These are phyloP conservation scores for Gallinago nigripennis DNA, from an alignment of 2,797 vertebrate genomes.

Conservation along the genomic window DNA sequence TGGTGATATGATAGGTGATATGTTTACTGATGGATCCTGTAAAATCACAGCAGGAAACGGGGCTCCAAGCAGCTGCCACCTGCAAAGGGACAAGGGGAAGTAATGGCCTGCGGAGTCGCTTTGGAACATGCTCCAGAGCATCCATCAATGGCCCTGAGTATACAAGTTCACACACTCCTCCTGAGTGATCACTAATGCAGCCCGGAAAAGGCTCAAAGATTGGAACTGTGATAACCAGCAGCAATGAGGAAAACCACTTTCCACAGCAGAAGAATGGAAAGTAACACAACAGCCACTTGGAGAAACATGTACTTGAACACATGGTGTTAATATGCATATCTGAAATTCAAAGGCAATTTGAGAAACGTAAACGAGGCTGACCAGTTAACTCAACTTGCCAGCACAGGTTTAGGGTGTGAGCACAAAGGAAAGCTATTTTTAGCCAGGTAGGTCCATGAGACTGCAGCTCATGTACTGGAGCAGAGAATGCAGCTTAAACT, in stretches of 20 bases:
- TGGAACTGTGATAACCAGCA: neutral
- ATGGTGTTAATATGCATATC: accelerated
- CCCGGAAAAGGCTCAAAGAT: neutral
- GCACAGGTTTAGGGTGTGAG: neutral
- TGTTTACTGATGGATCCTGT: neutral
- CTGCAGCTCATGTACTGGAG: neutral
- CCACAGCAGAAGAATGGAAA: neutral
- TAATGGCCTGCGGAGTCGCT: neutral
- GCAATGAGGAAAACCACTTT: neutral
- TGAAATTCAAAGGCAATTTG: neutral
- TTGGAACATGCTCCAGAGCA: neutral
- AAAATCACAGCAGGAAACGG: neutral
- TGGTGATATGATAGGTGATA: neutral
- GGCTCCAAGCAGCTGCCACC: neutral
- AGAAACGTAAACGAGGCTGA: neutral
- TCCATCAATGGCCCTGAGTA: neutral
- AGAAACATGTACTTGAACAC: neutral
- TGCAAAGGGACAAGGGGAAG: neutral
- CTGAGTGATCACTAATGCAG: neutral
- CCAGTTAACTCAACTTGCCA: neutral
- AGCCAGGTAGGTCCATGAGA: neutral
- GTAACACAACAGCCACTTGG: neutral
- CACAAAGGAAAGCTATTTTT: neutral
- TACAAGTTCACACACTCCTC: neutral
- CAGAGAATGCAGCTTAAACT: neutral